Evolutionary conservation across 1,140 invertebrate species (phyloP), one percentile per base, ranked within the genome.

Genomic region (Drosophila nikananu): DNA sequence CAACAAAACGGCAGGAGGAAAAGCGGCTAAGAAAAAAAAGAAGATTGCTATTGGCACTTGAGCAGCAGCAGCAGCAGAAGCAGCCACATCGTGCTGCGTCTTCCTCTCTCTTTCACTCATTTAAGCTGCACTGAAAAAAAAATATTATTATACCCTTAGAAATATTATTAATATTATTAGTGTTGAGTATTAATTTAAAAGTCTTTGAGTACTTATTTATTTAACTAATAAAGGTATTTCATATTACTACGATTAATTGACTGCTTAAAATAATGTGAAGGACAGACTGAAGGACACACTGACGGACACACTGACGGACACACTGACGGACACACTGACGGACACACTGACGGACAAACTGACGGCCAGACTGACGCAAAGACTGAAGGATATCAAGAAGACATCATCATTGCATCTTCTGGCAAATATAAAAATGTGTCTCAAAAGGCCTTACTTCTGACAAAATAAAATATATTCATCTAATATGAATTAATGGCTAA

Each of bases 31-130:
- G 76, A 39, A 44, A 44, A 66, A 70, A 65, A 79, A 78, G 65
- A 77, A 90, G 86, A 86, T 91, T 86, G 86, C 86, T 80, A 90
- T 90, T 90, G 86, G 84, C 84, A 89, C 84, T 89, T 89, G 78
- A 30, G 30, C 76, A 76, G 60, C 71, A 75, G 59, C 70, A 73
- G 71, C 63, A 58, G 65, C 64, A 71, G 70, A 76, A 79, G 72
- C 81, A 68, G 52, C 52, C 52, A 52, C 83, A 83, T 77, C 83
- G 70, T 86, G 83, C 83, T 83, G 76, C 83, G 68, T 73, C 83
- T 71, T 54, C 76, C 62, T 77, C 48, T 72, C 49, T 62, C 44
- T 44, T 39, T 74, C 25, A 44, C 77, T 72, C 70, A 73, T 72
- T 73, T 73, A 23, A 73, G 58, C 60, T 32, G 46, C 62, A 55